A percentile compares a stretch with the other conserved stretches of the same genome.
phyloP scores from a whole-genome alignment of 2,888 invertebrate species.

The Pammene aurita region DNA sequence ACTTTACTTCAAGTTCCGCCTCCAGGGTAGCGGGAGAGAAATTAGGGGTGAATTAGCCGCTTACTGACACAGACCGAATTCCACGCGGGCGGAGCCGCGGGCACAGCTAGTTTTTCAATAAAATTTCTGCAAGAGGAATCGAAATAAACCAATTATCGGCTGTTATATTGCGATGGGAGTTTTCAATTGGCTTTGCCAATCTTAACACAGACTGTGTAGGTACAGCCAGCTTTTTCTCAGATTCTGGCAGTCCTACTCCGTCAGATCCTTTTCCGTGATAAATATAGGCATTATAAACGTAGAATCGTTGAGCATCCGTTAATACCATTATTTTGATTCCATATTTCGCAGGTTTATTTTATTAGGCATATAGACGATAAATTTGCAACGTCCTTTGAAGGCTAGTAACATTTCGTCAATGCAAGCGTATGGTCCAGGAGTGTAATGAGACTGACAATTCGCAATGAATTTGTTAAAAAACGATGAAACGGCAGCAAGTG shows the following conservation, averaged over 20 bases:
- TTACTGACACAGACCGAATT: no score
- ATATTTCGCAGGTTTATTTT: slow-evolving; percentile 13
- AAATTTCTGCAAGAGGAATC: slow-evolving; percentile 47
- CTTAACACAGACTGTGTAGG: slow-evolving; percentile 49
- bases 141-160: slow-evolving; percentile 56
- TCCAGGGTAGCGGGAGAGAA: no score
- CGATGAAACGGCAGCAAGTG: slow-evolving; percentile 40
- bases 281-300: slow-evolving; percentile 18
- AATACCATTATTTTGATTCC: slow-evolving; percentile 14
- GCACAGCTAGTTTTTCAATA: slow-evolving; percentile 41
- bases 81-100: no score
- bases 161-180: slow-evolving; percentile 51
- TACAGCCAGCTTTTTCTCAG: slow-evolving; percentile 50
- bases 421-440: slow-evolving; percentile 39
- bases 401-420: slow-evolving; percentile 41
- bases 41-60: no score
- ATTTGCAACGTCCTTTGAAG: slow-evolving; percentile 19
- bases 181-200: slow-evolving; percentile 47
- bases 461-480: slow-evolving; percentile 45
- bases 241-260: slow-evolving; percentile 46
- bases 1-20: no score
- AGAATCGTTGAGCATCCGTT: slow-evolving; percentile 3
- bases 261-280: slow-evolving; percentile 50
- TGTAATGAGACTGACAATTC: slow-evolving; percentile 44
- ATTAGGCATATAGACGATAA: slow-evolving; percentile 3